phyloP scores from a whole-genome alignment of 1,140 invertebrate genomes.

The Phocides pigmalion region DNA sequence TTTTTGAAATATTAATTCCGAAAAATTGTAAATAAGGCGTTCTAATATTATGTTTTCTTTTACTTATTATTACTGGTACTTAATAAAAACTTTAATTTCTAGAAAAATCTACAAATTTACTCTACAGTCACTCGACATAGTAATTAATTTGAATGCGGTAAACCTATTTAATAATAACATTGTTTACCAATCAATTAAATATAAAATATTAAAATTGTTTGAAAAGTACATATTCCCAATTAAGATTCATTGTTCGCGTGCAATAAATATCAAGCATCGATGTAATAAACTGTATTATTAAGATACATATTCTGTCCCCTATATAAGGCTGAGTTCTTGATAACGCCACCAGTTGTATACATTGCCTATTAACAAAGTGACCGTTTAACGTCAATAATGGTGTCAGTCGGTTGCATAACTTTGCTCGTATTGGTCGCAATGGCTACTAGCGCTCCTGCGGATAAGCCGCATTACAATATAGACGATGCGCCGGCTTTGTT shows the following conservation, averaged over 20 bases:
- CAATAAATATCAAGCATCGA: neutral
- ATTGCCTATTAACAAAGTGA: neutral
- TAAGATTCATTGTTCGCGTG: neutral
- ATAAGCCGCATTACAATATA: slow-evolving; percentile 43
- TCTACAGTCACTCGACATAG: no score
- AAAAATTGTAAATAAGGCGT: no score
- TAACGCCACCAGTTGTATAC: neutral
- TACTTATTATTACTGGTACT: no score
- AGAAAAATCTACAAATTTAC: no score
- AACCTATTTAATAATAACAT: no score
- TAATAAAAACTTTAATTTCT: no score
- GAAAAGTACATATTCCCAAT: neutral
- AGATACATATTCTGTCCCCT: no score
- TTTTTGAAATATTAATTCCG: no score
- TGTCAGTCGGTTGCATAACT: neutral
- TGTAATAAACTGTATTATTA: neutral
- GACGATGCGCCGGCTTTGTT: slow-evolving; percentile 46
- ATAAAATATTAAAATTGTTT: no score
- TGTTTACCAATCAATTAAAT: no score
- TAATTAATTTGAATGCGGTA: no score
- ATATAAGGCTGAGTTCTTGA: neutral
- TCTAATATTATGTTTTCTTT: no score
- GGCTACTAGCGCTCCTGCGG: neutral
- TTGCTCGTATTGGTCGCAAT: neutral
- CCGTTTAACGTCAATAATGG: neutral